Percentiles rank a stretch among this genome's conserved stretches.
phyloP scores from a whole-genome alignment of 2,113 vertebrate species.

The Phrynocephalus versicolor region DNA sequence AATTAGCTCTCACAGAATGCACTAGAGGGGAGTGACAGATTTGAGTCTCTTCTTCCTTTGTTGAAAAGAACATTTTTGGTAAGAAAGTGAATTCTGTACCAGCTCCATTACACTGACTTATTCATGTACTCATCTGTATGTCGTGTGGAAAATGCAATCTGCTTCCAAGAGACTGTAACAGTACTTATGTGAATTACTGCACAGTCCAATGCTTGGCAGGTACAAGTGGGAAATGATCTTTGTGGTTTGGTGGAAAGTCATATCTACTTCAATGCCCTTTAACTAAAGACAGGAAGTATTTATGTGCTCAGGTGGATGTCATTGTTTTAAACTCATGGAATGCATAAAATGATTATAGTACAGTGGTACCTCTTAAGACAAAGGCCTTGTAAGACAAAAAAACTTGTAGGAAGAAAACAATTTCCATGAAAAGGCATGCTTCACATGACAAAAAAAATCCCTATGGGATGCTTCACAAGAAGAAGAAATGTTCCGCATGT shows the following conservation, averaged over 20 bases:
- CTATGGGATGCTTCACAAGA: no score
- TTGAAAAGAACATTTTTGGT: no score
- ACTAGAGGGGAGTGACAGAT: not conserved
- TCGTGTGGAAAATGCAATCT: not conserved
- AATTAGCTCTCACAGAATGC: not conserved
- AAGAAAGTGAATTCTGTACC: not conserved
- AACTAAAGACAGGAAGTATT: not conserved
- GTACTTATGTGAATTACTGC: not conserved
- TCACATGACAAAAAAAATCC: no score
- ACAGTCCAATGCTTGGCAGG: not conserved
- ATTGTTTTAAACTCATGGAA: conserved; percentile 39
- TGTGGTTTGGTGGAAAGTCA: not conserved
- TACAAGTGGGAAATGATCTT: not conserved
- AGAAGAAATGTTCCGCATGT: no score
- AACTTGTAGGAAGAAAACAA: no score
- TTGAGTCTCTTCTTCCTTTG: not conserved
- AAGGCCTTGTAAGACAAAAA: no score
- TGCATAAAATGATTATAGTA: conserved; percentile 31
- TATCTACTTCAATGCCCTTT: not conserved
- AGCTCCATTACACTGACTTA: conserved; percentile 3
- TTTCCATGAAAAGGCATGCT: no score
- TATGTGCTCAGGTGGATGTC: not conserved
- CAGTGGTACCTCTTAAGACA: no score
- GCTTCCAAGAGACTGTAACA: not conserved
- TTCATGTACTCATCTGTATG: not conserved